Conservation (phyloP, 2,113 vertebrate genomes). For the Planiliza haematocheilus region DNA sequence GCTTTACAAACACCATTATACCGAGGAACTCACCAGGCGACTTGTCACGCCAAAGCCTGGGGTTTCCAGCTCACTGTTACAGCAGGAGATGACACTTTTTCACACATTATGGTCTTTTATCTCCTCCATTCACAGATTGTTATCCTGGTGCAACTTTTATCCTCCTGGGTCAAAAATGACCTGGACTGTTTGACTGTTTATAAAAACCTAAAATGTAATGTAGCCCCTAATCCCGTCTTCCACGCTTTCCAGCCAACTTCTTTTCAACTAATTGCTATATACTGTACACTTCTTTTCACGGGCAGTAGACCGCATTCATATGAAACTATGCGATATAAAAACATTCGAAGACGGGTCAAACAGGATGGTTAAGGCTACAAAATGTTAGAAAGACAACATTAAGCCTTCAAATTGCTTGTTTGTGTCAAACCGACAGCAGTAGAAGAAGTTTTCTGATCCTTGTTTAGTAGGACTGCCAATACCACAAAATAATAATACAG, state of each 20-base stretch:
- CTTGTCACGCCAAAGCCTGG: constrained; percentile 30
- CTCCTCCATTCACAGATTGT: background rate
- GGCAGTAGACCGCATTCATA: too few relatives aligned
- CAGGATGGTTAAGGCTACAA: background rate
- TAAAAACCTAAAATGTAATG: too few relatives aligned
- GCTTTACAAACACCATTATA: constrained; percentile 60
- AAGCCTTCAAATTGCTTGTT: constrained; percentile 9
- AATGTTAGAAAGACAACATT: background rate
- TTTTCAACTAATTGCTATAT: too few relatives aligned
- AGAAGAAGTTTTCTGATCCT: background rate
- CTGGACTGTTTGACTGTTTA: too few relatives aligned
- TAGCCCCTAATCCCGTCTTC: too few relatives aligned
- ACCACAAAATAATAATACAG: background rate
- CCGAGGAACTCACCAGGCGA: constrained; percentile 52
- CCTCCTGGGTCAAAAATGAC: too few relatives aligned
- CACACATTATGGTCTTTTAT: background rate
- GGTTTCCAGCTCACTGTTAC: background rate
- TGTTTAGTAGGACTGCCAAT: background rate
- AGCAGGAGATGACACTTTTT: constrained; percentile 13
- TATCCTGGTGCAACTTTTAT: too few relatives aligned
- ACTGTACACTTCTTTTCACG: too few relatives aligned
- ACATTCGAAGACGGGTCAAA: too few relatives aligned
- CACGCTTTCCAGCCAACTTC: too few relatives aligned
- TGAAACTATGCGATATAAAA: too few relatives aligned
- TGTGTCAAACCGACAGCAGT: background rate